Percentiles rank a stretch among this genome's conserved stretches.
phyloP scores from a whole-genome alignment of 2,888 invertebrate species.

The Synanthedon vespiformis region DNA sequence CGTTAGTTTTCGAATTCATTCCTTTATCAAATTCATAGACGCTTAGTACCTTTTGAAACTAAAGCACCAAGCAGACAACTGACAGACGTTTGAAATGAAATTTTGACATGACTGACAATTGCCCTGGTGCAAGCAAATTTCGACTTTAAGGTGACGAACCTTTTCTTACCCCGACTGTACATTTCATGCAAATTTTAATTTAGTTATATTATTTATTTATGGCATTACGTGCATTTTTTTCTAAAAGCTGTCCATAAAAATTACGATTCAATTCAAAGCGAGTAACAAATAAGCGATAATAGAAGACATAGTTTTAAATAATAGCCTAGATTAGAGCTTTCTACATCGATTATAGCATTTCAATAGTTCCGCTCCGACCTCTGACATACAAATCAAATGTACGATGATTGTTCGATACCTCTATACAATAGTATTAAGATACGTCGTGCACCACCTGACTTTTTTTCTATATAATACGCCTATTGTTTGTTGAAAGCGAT shows the following conservation, averaged over 20 bases:
- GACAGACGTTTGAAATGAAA: too few species aligned
- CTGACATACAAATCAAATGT: conserved; percentile 31
- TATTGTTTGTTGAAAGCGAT: conserved; percentile 58
- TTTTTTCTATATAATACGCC: conserved; percentile 45
- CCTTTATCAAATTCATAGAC: too few species aligned
- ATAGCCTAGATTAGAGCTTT: conserved; percentile 48
- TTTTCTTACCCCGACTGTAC: too few species aligned
- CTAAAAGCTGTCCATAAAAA: conserved; percentile 23
- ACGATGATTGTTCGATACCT: conserved; percentile 44
- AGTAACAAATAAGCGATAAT: conserved; percentile 21
- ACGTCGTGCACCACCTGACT: conserved; percentile 41
- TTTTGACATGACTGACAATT: too few species aligned
- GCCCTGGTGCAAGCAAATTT: too few species aligned
- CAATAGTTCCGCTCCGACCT: conserved; percentile 23
- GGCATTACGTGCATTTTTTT: conserved; percentile 4
- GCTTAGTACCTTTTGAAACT: too few species aligned
- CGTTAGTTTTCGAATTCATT: too few species aligned
- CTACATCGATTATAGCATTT: conserved; percentile 25
- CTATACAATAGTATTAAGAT: conserved; percentile 39
- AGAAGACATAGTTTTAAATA: conserved; percentile 40
- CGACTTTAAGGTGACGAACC: too few species aligned
- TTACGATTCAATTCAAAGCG: conserved; percentile 19
- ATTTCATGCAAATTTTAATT: too few species aligned
- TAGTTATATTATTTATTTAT: too few species aligned
- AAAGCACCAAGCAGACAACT: too few species aligned